Conservation (phyloP, 2,113 vertebrate genomes). For the Phasianus colchicus region DNA sequence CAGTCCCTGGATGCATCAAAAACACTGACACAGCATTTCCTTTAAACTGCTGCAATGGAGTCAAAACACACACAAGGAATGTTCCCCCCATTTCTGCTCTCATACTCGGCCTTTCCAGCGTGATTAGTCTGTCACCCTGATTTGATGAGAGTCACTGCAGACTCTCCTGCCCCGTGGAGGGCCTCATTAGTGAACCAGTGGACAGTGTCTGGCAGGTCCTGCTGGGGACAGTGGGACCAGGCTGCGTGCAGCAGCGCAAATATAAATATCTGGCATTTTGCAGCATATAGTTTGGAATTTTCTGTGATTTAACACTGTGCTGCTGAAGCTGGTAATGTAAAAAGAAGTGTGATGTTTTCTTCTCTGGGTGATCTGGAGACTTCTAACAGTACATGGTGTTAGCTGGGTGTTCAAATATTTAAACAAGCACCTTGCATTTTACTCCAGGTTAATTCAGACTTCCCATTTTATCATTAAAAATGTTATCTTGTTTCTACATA, state of each 20-base stretch:
- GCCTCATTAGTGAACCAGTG: conserved; percentile 3
- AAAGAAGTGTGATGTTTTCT: background rate
- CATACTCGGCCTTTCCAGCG: background rate
- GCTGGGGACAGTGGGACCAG: background rate
- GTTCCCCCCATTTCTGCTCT: conserved; percentile 4
- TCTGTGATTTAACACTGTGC: conserved; percentile 3
- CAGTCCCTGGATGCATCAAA: conserved; percentile 82
- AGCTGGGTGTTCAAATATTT: background rate
- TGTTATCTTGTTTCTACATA: background rate
- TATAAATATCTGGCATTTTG: background rate
- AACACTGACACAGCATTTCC: conserved; percentile 82
- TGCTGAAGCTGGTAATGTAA: background rate
- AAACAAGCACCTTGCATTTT: conserved; percentile 8
- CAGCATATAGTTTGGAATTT: conserved; percentile 7
- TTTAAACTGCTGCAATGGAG: conserved; percentile 63
- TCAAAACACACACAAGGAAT: conserved; percentile 52
- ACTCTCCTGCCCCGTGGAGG: background rate
- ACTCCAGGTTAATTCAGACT: background rate
- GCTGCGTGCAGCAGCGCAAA: background rate
- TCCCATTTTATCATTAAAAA: background rate
- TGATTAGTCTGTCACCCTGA: conserved; percentile 59
- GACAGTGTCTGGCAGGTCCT: background rate
- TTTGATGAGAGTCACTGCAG: background rate
- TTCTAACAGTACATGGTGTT: background rate
- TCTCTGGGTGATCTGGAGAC: background rate